Evolutionary conservation across 2,888 invertebrate genomes (phyloP), one percentile per base, ranked within the genome.

Genomic region (Criorhina ranunculi): DNA sequence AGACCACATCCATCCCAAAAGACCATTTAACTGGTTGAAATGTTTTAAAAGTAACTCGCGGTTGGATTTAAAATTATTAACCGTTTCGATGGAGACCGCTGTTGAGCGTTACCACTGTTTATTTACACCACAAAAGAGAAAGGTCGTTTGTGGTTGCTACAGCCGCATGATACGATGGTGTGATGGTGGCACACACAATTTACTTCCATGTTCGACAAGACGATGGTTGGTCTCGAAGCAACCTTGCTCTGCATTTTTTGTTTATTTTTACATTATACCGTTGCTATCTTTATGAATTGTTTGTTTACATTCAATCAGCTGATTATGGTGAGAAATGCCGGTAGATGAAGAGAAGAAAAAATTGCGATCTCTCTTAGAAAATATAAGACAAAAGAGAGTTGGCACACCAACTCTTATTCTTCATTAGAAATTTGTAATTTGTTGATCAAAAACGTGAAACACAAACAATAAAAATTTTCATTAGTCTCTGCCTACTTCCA

Each of bases 401-500:
- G 11, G 44, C 29, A 37, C 1, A 4, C 11, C 67, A 79, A 49
- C 73, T 83, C 83, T 83, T 40, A 44, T 75, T 37, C 73, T 62
- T 42, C 37, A 4, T 40, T 33, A 29, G 5, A 46, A 29, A 11
- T 53, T 57, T 57, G 4, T 72, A 64, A 35, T n/a, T 49, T 19
- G 15, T 49, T 29, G 5, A 9, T 35, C 29, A 15, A 4, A 11
- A 19, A 46, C 1, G 17, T 1, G 9, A 19, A 9, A 44, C 8
- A 12, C 5, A 2, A 2, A 15, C 15, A 8, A 44, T 24, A 24
- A 6, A 37, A 24, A 35, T 33, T 59, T 1, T 55, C 1, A 9
- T 24, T 55, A 64, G 33, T 3, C 24, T 24, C 24, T 24, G 24
- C 44, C 44, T 72, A 91, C 85, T 91, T 91, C 91, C 91, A 91